Base-by-base conservation (phyloP, 2,888 invertebrate species). In the Phytoseiulus persimilis region DNA sequence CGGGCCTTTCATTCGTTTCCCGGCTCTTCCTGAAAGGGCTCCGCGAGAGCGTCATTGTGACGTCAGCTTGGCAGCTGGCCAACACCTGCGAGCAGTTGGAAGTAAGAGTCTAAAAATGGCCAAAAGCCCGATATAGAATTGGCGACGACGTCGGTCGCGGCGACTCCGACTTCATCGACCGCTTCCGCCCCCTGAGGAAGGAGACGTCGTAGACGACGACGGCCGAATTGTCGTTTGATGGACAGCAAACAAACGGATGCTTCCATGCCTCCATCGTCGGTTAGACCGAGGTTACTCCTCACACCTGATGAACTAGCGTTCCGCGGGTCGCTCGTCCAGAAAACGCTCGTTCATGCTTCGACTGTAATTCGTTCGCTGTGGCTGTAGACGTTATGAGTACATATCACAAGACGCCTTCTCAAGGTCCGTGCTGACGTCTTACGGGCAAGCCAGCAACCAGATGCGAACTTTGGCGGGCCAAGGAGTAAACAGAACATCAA, bases 31-130 rank as follows among this genome's bases (percentile, higher is more conserved):
- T 6, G 14, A 46, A 46, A 46, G 46, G 46, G 46, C 18, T 65
- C 65, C 65, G 14, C 65, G 18, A 65, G 65, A 28, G 65, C 65
- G 65, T 65, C 65, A 65, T 65, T 65, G 65, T 65, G 65, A 65
- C 65, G 65, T 65, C 65, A 65, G 65, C 65, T 65, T 65, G 65
- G 65, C 65, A 65, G 65, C 65, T 65, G 65, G 65, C 65, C 65
- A 65, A 65, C 65, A 65, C 65, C 65, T 65, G 65, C 18, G 39
- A 39, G 65, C 65, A 65, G 65, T 65, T 65, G 65, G 28, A 65
- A 23, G 65, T 65, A 65, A 28, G 65, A 65, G 18, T 65, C 65
- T 65, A 65, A 65, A 28, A 65, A 65, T 65, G 65, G 65, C 14
- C 23, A 65, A 65, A 65, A 1, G 65, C 65, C 65, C 65, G 18